These are phyloP conservation scores for Pogonocherus hispidulus DNA, from an alignment of 2,888 invertebrate genomes.

Conservation along the genomic window DNA sequence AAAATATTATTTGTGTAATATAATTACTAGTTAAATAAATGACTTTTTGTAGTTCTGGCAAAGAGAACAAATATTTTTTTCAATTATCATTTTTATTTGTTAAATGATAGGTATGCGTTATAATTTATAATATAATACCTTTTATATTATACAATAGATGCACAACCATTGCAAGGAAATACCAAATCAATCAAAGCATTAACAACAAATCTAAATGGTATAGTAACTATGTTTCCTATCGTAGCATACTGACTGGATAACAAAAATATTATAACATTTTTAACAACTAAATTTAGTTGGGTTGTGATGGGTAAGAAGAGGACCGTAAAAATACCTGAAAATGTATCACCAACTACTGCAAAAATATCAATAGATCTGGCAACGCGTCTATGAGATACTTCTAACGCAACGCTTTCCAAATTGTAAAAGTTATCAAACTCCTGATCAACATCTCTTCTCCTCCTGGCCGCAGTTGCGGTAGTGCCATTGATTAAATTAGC, in stretches of 20 bases:
- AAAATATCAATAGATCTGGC: slow-evolving; percentile 2
- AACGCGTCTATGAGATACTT: slow-evolving; percentile 4
- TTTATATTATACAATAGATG: slow-evolving; percentile 5
- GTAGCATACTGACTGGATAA: slow-evolving; percentile 4
- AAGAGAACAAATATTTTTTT: too few relatives aligned
- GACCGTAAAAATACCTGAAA: not conserved
- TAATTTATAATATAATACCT: not conserved
- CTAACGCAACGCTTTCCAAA: not conserved
- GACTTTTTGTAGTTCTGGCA: too few relatives aligned
- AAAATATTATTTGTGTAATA: too few relatives aligned
- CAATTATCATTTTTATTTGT: too few relatives aligned
- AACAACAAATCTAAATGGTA: not conserved
- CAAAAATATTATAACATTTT: not conserved
- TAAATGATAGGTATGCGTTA: too few relatives aligned
- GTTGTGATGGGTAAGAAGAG: not conserved
- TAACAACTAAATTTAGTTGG: not conserved
- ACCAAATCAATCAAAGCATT: not conserved
- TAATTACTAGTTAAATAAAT: too few relatives aligned
- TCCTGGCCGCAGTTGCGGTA: not conserved
- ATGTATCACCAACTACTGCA: not conserved
- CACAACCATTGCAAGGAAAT: slow-evolving; percentile 1
- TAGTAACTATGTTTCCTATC: slow-evolving; percentile 9
- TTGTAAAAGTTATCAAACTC: slow-evolving; percentile 12
- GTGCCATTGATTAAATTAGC: slow-evolving; percentile 20
- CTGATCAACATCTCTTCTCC: slow-evolving; percentile 7